Conservation (phyloP, 2,113 vertebrate species). For the Cryptotis parvus region DNA sequence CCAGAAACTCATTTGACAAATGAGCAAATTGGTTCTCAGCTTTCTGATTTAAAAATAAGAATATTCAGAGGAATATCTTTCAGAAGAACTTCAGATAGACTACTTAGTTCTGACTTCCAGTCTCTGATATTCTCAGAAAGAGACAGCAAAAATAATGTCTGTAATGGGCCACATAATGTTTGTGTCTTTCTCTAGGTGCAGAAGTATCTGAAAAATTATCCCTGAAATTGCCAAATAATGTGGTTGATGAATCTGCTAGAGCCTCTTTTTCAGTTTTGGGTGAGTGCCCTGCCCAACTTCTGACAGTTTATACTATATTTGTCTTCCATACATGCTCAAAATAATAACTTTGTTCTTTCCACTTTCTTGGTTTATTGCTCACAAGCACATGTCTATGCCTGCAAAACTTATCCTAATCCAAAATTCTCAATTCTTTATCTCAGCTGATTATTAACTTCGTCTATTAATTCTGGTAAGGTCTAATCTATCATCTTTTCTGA, state of each 20-base stretch:
- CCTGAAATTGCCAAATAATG: constrained; percentile 79
- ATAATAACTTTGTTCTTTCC: not conserved
- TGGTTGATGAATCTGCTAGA: constrained; percentile 84
- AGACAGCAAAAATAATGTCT: not conserved
- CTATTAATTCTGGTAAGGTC: not conserved
- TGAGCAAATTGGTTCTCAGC: not conserved
- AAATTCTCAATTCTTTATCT: constrained; percentile 11
- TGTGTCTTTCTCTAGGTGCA: constrained; percentile 73
- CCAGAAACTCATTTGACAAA: not conserved
- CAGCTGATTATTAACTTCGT: constrained; percentile 13
- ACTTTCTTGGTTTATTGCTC: not conserved
- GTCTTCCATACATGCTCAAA: constrained; percentile 52
- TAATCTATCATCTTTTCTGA: constrained; percentile 34
- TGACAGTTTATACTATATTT: not conserved
- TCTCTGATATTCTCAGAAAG: not conserved
- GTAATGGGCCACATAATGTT: not conserved
- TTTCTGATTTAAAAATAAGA: not conserved
- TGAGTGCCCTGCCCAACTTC: constrained; percentile 40
- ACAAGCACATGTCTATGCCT: not conserved
- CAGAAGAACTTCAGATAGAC: not conserved
- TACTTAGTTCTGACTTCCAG: not conserved
- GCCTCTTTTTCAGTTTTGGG: constrained; percentile 85
- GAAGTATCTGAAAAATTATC: constrained; percentile 43
- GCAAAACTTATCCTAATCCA: not conserved
- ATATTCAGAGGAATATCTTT: not conserved